Evolutionary conservation across 2,888 invertebrate genomes (phyloP).

Genomic region (Lysandra bellargus): DNA sequence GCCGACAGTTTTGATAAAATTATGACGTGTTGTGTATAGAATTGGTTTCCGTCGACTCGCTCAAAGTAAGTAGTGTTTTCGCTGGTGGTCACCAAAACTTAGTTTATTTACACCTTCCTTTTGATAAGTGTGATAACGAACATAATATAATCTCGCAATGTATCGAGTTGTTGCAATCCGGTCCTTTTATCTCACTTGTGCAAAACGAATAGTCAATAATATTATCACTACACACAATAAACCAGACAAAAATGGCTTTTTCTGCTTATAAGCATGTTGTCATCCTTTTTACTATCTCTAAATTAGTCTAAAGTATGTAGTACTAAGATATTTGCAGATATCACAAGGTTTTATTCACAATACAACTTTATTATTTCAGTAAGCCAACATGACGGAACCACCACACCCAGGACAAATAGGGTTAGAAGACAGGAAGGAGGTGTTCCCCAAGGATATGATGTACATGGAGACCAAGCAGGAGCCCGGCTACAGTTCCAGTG

Average conservation of each 20-base stretch:
- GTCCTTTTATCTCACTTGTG: neutral
- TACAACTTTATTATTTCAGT: conserved; percentile 1
- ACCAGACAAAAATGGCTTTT: neutral
- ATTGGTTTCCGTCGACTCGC: conserved; percentile 35
- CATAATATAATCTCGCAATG: neutral
- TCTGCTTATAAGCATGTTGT: neutral
- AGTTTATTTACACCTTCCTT: neutral
- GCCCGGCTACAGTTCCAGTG: conserved; percentile 4
- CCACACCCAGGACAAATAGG: neutral
- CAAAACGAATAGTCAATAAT: neutral
- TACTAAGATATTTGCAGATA: too few species aligned
- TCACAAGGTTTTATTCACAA: neutral
- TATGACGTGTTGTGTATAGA: conserved; percentile 54
- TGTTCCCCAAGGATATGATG: conserved; percentile 15
- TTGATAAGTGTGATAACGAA: conserved; percentile 3
- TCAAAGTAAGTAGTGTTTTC: conserved; percentile 39
- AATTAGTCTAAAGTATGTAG: too few species aligned
- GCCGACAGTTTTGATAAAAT: conserved; percentile 45
- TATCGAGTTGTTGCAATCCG: neutral
- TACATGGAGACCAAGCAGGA: conserved; percentile 23
- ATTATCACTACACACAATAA: neutral
- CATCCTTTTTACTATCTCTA: too few species aligned
- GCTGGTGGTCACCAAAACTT: neutral
- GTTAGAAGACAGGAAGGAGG: conserved; percentile 9
- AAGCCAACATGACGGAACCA: neutral